Base-by-base conservation (phyloP, 2,888 invertebrate genomes). In the Zygothrica quintamaculata region DNA sequence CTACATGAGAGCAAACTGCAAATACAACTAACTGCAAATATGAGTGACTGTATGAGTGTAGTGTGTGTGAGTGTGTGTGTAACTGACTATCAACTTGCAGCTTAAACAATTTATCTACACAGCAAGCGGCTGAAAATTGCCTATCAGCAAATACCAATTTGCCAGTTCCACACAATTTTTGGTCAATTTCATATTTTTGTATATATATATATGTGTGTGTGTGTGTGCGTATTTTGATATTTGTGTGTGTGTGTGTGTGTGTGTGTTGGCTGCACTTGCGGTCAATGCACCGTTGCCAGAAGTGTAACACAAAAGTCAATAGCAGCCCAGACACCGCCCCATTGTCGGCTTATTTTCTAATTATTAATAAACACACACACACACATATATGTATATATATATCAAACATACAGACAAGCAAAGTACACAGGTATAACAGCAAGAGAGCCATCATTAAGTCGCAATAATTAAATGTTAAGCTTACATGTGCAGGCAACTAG, bases 401-500 rank as follows among this genome's bases (percentile, higher is more conserved):
- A 26, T 11, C 39, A 16, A 7, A 8, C n/a, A 40, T 40, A 60
- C 40, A 36, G 5, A 22, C 15, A 22, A 1, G 37, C 11, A 36
- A 15, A 39, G 26, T 29, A 58, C 58, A 40, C 36, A 42, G 53
- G 43, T 39, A 25, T 40, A 55, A 57, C 50, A 48, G 57, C 56
- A 9, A 52, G 73, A 62, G 65, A 77, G 66, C 86, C 76, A 73
- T 84, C 87, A 84, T 84, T 84, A 84, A 84, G 85, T 87, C 79
- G 84, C 87, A 78, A 84, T 81, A 84, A 84, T 84, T 84, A 84
- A 87, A 87, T 79, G 87, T 87, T 82, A 78, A 82, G 74, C 85
- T 78, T 76, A 82, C 82, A 74, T 68, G 79, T 81, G 79, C 82
- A 65, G 59, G 78, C 76, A 74, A 70, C 82, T 78, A 82, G 87